A percentile compares a stretch with the other conserved stretches of the same genome.
phyloP scores from a whole-genome alignment of 2,797 vertebrate genomes.

The Spinus olivaceus region DNA sequence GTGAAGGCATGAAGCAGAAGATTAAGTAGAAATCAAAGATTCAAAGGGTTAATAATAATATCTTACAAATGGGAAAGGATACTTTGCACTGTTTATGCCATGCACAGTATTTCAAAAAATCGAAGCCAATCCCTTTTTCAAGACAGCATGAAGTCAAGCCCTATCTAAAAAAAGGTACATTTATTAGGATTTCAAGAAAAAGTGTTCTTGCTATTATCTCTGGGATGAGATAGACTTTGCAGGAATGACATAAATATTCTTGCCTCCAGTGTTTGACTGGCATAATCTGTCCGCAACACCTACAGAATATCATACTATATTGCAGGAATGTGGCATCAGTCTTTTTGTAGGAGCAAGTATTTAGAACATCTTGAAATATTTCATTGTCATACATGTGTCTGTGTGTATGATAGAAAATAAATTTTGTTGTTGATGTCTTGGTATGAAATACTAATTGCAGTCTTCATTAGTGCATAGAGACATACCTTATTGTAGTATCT shows the following conservation, averaged over 20 bases:
- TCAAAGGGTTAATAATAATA: not conserved
- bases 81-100: not conserved
- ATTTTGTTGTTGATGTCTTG: not conserved
- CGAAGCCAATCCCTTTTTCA: not conserved
- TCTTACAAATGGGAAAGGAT: not conserved
- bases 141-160: not conserved
- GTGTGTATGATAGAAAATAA: not conserved
- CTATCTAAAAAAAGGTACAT: not conserved
- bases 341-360: not conserved
- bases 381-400: not conserved
- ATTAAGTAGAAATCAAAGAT: not conserved
- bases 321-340: not conserved
- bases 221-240: not conserved
- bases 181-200: not conserved
- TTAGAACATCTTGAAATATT: not conserved
- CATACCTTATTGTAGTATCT: not conserved
- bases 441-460: not conserved
- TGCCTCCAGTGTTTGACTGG: not conserved
- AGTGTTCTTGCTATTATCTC: not conserved
- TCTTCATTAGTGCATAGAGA: not conserved
- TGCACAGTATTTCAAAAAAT: not conserved
- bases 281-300: not conserved
- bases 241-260: not conserved
- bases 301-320: not conserved
- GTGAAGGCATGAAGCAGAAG: not conserved